Evolutionary conservation across 2,888 invertebrate genomes (phyloP).

Genomic region (Oscheius sp.): DNA sequence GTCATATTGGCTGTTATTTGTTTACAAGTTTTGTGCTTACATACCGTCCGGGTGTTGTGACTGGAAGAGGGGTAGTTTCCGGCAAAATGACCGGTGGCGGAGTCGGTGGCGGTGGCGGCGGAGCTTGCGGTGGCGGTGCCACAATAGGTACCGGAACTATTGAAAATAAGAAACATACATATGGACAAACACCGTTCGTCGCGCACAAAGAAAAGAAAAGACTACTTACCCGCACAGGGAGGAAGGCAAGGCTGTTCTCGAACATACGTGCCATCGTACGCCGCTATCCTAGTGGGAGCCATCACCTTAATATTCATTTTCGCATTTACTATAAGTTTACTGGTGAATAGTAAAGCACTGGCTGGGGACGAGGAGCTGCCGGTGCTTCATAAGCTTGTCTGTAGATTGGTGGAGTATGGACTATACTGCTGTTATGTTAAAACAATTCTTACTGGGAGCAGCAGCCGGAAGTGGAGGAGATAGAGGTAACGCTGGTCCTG

Average conservation of each 20-base stretch:
- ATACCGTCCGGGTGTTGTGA: conserved; percentile 41
- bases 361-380: conserved; percentile 12
- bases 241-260: conserved; percentile 14
- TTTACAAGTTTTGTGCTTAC: conserved; percentile 6
- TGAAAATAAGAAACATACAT: conserved; percentile 11
- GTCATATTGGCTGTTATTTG: conserved; percentile 10
- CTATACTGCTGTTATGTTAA: background rate
- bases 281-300: conserved; percentile 1
- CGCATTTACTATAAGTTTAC: background rate
- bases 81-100: conserved; percentile 18
- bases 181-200: conserved; percentile 4
- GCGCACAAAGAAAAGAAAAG: background rate
- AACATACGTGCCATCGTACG: conserved; percentile 7
- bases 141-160: conserved; percentile 21
- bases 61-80: conserved; percentile 17
- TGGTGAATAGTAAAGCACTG: conserved; percentile 18
- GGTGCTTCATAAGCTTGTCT: conserved; percentile 1
- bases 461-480: conserved; percentile 10
- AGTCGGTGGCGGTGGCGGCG: conserved; percentile 18
- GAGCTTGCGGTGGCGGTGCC: conserved; percentile 10
- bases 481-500: background rate
- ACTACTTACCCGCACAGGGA: conserved; percentile 15
- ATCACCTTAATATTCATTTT: background rate
- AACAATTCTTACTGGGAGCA: background rate
- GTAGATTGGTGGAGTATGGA: conserved; percentile 5